These are phyloP conservation scores for Piliocolobus tephrosceles DNA, from an alignment of 2,113 vertebrate species.

Conservation along the genomic window DNA sequence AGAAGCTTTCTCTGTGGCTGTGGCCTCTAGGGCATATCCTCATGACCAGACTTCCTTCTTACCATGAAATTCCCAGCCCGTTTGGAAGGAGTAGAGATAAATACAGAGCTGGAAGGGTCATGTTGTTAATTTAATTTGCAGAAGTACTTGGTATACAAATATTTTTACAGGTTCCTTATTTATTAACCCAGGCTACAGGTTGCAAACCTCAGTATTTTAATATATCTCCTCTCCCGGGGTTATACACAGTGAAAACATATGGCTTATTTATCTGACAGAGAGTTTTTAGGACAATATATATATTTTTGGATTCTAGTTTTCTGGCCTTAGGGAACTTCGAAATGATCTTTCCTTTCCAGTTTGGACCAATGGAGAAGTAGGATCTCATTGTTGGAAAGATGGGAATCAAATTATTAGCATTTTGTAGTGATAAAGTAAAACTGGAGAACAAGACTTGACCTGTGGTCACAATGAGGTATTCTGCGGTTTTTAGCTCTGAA, in stretches of 20 bases:
- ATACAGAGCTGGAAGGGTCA: not conserved
- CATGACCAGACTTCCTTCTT: not conserved
- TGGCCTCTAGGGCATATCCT: not conserved
- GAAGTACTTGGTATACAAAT: not conserved
- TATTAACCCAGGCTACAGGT: not conserved
- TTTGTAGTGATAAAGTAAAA: not conserved
- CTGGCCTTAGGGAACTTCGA: not conserved
- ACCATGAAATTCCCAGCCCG: not conserved
- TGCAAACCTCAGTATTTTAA: not conserved
- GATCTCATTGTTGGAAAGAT: not conserved
- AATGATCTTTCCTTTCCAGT: not conserved
- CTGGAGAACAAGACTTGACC: not conserved
- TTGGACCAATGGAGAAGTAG: not conserved
- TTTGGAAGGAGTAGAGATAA: not conserved
- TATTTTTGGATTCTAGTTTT: not conserved
- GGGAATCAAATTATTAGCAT: fast-evolving
- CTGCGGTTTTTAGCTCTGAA: not conserved
- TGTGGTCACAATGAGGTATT: fast-evolving
- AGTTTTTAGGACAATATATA: not conserved
- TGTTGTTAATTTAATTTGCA: not conserved
- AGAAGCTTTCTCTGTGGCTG: fast-evolving
- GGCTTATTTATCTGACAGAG: not conserved
- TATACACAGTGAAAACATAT: not conserved
- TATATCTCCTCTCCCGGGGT: not conserved
- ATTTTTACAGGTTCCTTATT: not conserved